A percentile compares a stretch with the other conserved stretches of the same genome.
Evolutionary conservation across 1,140 invertebrate species (phyloP).

Genomic region (Akabosia matsudoensis): DNA sequence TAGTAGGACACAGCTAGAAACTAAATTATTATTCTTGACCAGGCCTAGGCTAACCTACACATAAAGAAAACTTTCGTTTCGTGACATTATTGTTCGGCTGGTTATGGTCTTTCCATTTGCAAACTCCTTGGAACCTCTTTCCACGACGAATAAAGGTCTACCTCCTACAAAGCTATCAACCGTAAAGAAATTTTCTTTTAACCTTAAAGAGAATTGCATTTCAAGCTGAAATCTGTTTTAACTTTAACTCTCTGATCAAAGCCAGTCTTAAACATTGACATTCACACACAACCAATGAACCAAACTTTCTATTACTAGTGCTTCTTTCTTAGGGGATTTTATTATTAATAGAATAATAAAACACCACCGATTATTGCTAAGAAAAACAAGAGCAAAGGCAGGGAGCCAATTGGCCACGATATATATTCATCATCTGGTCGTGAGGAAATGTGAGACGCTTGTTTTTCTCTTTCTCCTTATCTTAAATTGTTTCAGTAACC

Average conservation of each 20-base stretch:
- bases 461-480: neutral
- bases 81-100: neutral
- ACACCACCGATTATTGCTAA: neutral
- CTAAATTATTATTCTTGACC: neutral
- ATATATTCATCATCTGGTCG: neutral
- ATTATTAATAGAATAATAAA: neutral
- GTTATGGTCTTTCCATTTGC: neutral
- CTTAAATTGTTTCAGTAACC: neutral
- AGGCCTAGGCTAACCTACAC: neutral
- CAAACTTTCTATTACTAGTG: neutral
- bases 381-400: neutral
- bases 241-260: too few species aligned
- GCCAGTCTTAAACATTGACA: too few species aligned
- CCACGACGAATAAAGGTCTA: too few species aligned
- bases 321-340: too few species aligned
- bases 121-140: too few species aligned
- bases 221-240: too few species aligned
- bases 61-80: too few species aligned
- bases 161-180: too few species aligned
- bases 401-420: neutral
- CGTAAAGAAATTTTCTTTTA: too few species aligned
- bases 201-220: too few species aligned
- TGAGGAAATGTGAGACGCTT: conserved; percentile 1
- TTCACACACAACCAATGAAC: too few species aligned
- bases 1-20: neutral